These are phyloP conservation scores for Girardia tigrina DNA, from an alignment of 2,888 invertebrate species.

Conservation along the genomic window DNA sequence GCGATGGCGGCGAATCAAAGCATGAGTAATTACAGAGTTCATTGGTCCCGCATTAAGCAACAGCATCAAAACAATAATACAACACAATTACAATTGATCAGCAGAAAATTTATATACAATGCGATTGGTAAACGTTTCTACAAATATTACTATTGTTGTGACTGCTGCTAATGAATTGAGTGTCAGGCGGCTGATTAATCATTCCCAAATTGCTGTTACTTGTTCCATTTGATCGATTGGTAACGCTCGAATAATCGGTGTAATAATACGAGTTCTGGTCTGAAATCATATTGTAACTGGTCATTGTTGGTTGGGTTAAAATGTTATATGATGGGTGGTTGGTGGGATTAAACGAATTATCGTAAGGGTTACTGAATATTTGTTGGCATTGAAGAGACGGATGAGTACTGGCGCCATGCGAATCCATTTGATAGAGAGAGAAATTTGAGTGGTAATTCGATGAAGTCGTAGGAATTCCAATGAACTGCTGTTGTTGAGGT, in stretches of 20 bases:
- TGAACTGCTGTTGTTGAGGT: too few species aligned
- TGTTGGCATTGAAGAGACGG: not conserved
- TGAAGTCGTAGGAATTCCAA: not conserved
- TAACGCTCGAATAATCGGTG: not conserved
- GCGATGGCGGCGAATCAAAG: not conserved
- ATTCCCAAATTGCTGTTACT: not conserved
- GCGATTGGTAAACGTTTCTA: slow-evolving; percentile 18
- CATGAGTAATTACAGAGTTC: not conserved
- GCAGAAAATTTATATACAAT: slow-evolving; percentile 1
- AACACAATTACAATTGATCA: too few species aligned
- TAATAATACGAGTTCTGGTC: slow-evolving; percentile 8
- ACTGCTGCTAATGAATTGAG: not conserved
- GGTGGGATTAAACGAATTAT: not conserved
- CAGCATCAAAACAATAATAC: too few species aligned
- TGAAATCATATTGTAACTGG: slow-evolving; percentile 7
- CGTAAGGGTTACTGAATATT: not conserved
- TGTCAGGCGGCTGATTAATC: not conserved
- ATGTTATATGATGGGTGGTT: not conserved
- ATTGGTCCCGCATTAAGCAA: not conserved
- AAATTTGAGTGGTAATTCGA: not conserved
- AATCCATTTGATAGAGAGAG: not conserved
- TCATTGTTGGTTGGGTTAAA: not conserved
- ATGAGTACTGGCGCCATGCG: not conserved
- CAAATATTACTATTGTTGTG: not conserved
- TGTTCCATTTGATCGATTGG: not conserved